Evolutionary conservation across 2,888 invertebrate species (phyloP), one percentile per base, ranked within the genome.

Genomic region (Drosophila phalerata): DNA sequence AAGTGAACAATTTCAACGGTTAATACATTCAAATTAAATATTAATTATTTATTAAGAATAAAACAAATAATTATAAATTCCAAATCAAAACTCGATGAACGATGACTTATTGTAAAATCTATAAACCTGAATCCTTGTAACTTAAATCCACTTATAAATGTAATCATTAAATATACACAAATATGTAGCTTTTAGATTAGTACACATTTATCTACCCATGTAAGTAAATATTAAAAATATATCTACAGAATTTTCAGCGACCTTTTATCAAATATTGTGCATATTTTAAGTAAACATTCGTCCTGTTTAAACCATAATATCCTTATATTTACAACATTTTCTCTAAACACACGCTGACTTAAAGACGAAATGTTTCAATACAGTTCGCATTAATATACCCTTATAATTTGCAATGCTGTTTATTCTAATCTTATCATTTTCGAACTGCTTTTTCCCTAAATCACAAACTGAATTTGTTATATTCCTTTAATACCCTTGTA

Each of bases 171-270:
- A 25, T 25, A 43, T 63, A 40, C 51, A 55, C 58, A 71, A 63
- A 47, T 42, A 34, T 76, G 65, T 63, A 69, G 69, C 69, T 78
- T 57, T 40, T 83, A 81, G 55, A 37, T 56, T 65, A 69, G 30
- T 37, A 15, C n/a, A 28, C n/a, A 32, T 25, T 13, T 40, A 73
- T 57, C 6, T 68, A 84, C 65, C 81, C 68, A 69, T 61, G 42
- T 86, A 84, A 72, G 75, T 69, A 63, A 72, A 37, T 15, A 37
- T 15, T 22, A n/a, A 70, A 15, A 40, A 11, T 4, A 56, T 19
- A 53, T 19, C 61, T 56, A 25, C 15, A 40, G 30, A 55, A 32
- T 42, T 47, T 19, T 42, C 40, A 58, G 32, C 22, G 8, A 13
- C 28, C 47, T 30, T 53, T 30, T 45, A 19, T 40, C 10, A 3